Base-by-base conservation (phyloP, 2,797 vertebrate species). In the Phaenicophaeus curvirostris region DNA sequence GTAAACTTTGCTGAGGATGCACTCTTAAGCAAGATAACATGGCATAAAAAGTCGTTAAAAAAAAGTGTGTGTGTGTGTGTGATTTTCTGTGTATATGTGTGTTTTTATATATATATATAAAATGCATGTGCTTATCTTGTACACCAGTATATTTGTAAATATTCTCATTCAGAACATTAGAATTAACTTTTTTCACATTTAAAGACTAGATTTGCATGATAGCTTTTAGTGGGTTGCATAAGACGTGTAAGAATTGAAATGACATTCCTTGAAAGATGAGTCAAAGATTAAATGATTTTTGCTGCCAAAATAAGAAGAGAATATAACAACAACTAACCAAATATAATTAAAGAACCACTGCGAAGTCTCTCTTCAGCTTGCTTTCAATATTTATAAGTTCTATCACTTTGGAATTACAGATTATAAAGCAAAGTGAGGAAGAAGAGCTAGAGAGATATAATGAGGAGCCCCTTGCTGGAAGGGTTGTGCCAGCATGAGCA, bases 21-120 rank as follows among this genome's bases (percentile, higher is more conserved):
- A 42, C 19, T 4, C 7, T 25, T 85, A 42, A 57, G 23, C 67
- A 63, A 55, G 59, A 3, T 76, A 55, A 33, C 3, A 12, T 48
- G 51, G 25, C 39, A n/a, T n/a, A n/a, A 85, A 1, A 0, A 71
- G 30, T 10, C 31, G 7, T 87, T 46, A 58, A 17, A 48, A 76
- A 51, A 65, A 61, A 33, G 25, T 1, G 2, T 6, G 21, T 33
- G 8, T 72, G 3, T 66, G 1, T 3, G 0, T 37, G 1, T 50
- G 4, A 42, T 10, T 72, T 3, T 75, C 1, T 3, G 0, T 41
- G 1, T 58, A 3, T 51, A 4, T 75, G 4, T 37, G 4, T 59
- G 4, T 55, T 5, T 55, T 5, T 46, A 19, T 9, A 9, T 65
- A 9, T 1, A 53, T 23, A 44, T 7, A 9, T 9, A 31, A 23